These are phyloP conservation scores for Tylochromis polylepis DNA, from an alignment of 2,113 vertebrate species.

Conservation along the genomic window DNA sequence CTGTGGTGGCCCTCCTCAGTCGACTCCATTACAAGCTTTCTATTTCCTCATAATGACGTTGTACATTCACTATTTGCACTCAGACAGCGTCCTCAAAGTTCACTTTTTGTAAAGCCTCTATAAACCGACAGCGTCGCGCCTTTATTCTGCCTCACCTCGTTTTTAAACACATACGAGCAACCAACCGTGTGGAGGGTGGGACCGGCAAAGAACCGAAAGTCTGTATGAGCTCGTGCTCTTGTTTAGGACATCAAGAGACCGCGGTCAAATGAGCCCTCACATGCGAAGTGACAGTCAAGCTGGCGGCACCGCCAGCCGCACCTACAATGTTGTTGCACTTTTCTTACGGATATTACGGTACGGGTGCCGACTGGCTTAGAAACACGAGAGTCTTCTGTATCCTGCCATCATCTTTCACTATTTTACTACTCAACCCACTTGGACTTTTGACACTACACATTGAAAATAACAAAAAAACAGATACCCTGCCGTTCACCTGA, in stretches of 20 bases:
- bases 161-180: not conserved
- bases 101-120: not conserved
- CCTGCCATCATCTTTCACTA: not conserved
- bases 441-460: not conserved
- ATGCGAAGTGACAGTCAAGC: not conserved
- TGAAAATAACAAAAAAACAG: not conserved
- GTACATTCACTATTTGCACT: not conserved
- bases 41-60: constrained; percentile 27
- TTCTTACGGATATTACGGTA: not conserved
- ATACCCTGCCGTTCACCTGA: not conserved
- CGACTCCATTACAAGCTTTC: not conserved
- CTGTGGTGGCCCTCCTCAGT: not conserved
- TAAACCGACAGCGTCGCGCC: not conserved
- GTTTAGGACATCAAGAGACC: not conserved
- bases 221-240: not conserved
- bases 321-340: not conserved
- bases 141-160: not conserved
- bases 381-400: not conserved
- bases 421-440: not conserved
- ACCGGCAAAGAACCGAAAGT: not conserved
- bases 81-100: not conserved
- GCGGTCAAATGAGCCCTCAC: not conserved
- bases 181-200: not conserved
- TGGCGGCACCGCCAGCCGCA: not conserved
- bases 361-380: fast-evolving